Evolutionary conservation across 2,888 invertebrate species (phyloP).

Genomic region (Noctua comes): DNA sequence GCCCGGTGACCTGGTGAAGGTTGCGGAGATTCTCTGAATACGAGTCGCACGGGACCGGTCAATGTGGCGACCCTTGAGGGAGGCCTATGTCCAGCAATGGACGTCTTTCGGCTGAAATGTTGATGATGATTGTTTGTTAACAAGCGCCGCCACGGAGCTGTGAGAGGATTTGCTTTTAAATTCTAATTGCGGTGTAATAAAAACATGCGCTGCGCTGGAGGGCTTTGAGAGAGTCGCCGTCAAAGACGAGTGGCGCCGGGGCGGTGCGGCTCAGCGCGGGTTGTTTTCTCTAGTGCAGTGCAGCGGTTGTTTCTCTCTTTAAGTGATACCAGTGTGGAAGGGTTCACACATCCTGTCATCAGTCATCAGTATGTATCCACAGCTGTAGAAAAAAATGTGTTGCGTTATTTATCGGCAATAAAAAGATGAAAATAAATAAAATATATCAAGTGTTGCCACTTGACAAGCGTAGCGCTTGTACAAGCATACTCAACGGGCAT

Average conservation of each 20-base stretch:
- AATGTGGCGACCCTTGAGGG: too few species aligned
- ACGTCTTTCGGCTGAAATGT: too few species aligned
- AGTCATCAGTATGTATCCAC: neutral
- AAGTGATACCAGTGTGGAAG: neutral
- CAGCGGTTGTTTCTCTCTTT: neutral
- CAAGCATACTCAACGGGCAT: neutral
- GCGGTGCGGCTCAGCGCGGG: neutral
- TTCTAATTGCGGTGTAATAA: constrained; percentile 54
- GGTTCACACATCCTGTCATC: neutral
- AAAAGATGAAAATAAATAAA: neutral
- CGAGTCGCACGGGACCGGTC: too few species aligned
- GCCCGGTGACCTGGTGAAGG: too few species aligned
- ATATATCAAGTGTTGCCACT: neutral
- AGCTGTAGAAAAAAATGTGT: neutral
- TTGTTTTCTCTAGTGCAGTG: constrained; percentile 22
- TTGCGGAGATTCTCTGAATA: too few species aligned
- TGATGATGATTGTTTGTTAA: neutral
- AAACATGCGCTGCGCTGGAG: constrained; percentile 32
- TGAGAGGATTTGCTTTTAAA: constrained; percentile 48
- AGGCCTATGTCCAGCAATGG: too few species aligned
- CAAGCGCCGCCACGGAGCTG: constrained; percentile 10
- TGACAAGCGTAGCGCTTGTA: neutral
- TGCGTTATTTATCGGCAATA: neutral
- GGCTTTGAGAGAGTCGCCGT: constrained; percentile 30
- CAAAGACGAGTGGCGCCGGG: constrained; percentile 30